Evolutionary conservation across 2,888 invertebrate genomes (phyloP).

Genomic region (Neoascia interrupta): DNA sequence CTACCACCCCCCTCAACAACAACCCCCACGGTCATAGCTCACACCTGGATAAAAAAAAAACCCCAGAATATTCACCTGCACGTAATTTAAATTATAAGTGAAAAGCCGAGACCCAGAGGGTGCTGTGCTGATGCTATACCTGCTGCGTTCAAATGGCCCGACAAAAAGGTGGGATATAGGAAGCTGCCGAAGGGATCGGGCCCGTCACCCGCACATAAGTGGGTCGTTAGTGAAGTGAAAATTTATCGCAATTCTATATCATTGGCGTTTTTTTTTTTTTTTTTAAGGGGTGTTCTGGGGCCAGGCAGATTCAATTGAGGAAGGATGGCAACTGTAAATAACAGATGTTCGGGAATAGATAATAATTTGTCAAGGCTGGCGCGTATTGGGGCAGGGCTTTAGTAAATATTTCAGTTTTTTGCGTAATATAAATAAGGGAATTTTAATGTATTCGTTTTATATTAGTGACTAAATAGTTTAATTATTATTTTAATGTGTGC

Average conservation of each 20-base stretch:
- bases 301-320: no score
- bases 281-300: background rate
- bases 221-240: constrained; percentile 63
- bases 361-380: constrained; percentile 62
- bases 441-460: no score
- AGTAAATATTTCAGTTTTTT: no score
- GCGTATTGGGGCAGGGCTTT: no score
- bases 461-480: no score
- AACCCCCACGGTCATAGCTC: background rate
- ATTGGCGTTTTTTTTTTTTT: constrained; percentile 33
- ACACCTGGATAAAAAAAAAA: no score
- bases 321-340: no score
- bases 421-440: no score
- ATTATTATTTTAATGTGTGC: no score
- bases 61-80: constrained; percentile 51
- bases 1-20: background rate
- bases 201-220: constrained; percentile 35
- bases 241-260: constrained; percentile 62
- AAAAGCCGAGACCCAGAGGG: constrained; percentile 50
- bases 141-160: constrained; percentile 13
- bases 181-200: background rate
- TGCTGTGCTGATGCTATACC: background rate
- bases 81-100: constrained; percentile 68
- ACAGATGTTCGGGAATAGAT: constrained; percentile 56
- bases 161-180: background rate